Base-by-base conservation (phyloP, 2,113 vertebrate species). In the Plecotus auritus region DNA sequence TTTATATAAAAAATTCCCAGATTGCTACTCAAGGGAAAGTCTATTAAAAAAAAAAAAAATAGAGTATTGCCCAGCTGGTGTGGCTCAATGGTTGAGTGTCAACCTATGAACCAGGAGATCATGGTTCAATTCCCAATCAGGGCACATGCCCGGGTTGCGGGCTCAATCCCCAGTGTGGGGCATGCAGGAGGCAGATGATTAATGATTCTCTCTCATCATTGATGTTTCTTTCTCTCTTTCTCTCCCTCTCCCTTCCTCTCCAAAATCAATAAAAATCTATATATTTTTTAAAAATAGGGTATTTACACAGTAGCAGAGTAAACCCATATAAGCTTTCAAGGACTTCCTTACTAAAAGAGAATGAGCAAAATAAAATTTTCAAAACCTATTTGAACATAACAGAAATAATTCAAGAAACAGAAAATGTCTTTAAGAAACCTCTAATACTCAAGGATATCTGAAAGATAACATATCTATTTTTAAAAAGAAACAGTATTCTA, bases 271-370 rank as follows among this genome's bases (percentile, higher is more conserved):
- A 56, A 56, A 54, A 56, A 56, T 56, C 54, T 56, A 22, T 56
- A 23, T 56, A 56, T 56, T 23, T 23, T 32, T 4, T 40, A 90
- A 82, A 70, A 51, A 35, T 6, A 51, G 12, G 9, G 30, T 73
- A 45, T 86, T 73, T 73, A 66, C 10, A 84, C 13, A 81, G 42
- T 37, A 86, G 37, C 37, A 35, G 30, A 56, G 26, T 86, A 91
- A 91, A 81, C 9, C 7, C 30, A 5, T 47, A 23, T 81, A 7
- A 64, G 45, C 2, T 13, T 67, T 84, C 49, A 17, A 40, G 47
- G 86, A 32, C 32, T 54, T 91, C 73, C 54, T 81, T 91, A n/a
- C 81, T 91, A 45, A 91, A 90, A 91, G 45, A 35, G 22, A 91
- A 67, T 12, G 59, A 61, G 26, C 59, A 61, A 12, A 61, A 61